Evolutionary conservation across 2,888 invertebrate species (phyloP).

Genomic region (Charanyca ferruginea): DNA sequence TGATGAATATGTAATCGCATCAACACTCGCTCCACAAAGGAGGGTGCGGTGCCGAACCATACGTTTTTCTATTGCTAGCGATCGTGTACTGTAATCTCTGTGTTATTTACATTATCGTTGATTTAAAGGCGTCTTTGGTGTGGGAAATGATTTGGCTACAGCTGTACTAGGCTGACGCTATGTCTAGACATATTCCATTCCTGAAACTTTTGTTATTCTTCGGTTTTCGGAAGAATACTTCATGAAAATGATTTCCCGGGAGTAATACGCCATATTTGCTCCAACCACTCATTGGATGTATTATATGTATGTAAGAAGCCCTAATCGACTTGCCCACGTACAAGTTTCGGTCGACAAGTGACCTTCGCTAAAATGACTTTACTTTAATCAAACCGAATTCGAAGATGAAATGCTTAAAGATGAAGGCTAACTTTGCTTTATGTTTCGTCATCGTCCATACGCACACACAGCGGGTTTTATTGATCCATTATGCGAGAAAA

Average conservation of each 20-base stretch:
- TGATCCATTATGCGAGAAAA: constrained; percentile 21
- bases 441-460: constrained; percentile 14
- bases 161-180: neutral
- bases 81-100: constrained; percentile 30
- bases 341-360: constrained; percentile 15
- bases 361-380: constrained; percentile 36
- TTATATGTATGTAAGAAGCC: constrained; percentile 28
- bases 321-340: constrained; percentile 38
- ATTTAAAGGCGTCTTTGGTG: constrained; percentile 9
- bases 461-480: neutral
- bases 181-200: neutral
- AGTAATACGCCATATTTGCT: constrained; percentile 38
- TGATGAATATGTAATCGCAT: constrained; percentile 79
- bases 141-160: neutral
- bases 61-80: constrained; percentile 65
- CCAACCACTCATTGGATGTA: constrained; percentile 18
- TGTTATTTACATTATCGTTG: constrained; percentile 25
- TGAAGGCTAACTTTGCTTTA: constrained; percentile 3
- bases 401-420: constrained; percentile 18
- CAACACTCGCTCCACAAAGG: constrained; percentile 68
- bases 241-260: constrained; percentile 48
- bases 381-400: constrained; percentile 6
- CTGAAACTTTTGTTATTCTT: constrained; percentile 9
- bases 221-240: constrained; percentile 28
- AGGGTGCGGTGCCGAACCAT: constrained; percentile 61